Evolutionary conservation across 2,113 vertebrate species (phyloP).

Genomic region (Motacilla tschutschensis): DNA sequence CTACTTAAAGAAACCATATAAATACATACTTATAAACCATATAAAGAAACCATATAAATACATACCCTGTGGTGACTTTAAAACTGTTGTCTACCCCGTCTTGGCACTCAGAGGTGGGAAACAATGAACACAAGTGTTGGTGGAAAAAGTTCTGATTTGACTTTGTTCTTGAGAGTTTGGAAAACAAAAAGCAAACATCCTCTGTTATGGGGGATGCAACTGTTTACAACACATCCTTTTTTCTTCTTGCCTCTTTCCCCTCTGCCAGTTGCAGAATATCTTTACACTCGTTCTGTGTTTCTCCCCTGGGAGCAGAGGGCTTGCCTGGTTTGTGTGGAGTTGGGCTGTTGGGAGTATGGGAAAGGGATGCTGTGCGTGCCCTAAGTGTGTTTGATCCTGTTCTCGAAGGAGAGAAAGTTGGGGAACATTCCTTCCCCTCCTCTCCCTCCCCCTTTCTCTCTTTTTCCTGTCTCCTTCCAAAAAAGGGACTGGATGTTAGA

Average conservation of each 20-base stretch:
- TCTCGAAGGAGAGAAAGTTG: background rate
- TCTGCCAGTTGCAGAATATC: background rate
- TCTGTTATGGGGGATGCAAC: background rate
- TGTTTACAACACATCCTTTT: background rate
- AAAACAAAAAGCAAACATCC: background rate
- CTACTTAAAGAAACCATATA: background rate
- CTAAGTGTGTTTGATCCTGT: background rate
- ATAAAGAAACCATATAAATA: no score
- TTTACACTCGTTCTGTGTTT: background rate
- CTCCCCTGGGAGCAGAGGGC: background rate
- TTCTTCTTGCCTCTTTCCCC: background rate
- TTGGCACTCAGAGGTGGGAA: background rate
- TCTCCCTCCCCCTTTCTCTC: background rate
- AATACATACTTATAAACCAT: no score
- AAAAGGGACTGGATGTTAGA: conserved; percentile 31
- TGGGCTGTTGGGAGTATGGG: background rate
- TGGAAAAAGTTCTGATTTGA: background rate
- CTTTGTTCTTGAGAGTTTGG: background rate
- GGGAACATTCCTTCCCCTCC: background rate
- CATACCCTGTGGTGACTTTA: background rate
- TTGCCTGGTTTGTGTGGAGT: background rate
- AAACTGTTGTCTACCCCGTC: background rate
- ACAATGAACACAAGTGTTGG: background rate
- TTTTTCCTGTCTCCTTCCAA: conserved; percentile 10
- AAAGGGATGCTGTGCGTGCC: background rate